Evolutionary conservation across 2,797 vertebrate genomes (phyloP).

Genomic region (Erethizon dorsatum): DNA sequence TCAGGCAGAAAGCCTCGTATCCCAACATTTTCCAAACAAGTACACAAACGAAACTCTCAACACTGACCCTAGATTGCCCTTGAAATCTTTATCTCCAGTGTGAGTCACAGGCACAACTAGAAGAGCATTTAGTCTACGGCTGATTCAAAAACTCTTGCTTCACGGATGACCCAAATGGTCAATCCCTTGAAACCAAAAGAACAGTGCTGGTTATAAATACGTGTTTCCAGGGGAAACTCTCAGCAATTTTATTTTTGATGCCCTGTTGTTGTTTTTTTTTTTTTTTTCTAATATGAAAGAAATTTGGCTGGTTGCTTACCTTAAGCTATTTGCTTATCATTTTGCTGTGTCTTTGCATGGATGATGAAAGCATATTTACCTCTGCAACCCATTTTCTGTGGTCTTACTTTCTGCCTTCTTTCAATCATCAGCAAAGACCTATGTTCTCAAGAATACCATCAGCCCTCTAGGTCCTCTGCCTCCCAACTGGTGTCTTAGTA

Average conservation of each 20-base stretch:
- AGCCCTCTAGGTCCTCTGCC: neutral
- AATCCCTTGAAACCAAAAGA: slow-evolving; percentile 32
- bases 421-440: neutral
- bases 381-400: neutral
- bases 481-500: neutral
- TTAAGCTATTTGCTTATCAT: neutral
- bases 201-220: slow-evolving; percentile 36
- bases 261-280: neutral
- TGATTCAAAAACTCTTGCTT: slow-evolving; percentile 31
- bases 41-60: slow-evolving; percentile 18
- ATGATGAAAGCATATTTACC: neutral
- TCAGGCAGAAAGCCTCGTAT: neutral
- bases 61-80: slow-evolving; percentile 6
- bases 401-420: neutral
- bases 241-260: neutral
- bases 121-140: neutral
- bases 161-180: neutral
- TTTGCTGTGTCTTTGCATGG: neutral
- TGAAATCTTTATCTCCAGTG: slow-evolving; percentile 60
- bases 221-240: neutral
- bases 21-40: slow-evolving; percentile 69
- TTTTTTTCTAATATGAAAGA: slow-evolving; percentile 19
- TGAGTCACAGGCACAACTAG: slow-evolving; percentile 3
- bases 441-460: neutral
- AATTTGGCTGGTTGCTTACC: neutral